Base-by-base conservation (phyloP, 1,140 invertebrate genomes). In the Heliconius melpomene region DNA sequence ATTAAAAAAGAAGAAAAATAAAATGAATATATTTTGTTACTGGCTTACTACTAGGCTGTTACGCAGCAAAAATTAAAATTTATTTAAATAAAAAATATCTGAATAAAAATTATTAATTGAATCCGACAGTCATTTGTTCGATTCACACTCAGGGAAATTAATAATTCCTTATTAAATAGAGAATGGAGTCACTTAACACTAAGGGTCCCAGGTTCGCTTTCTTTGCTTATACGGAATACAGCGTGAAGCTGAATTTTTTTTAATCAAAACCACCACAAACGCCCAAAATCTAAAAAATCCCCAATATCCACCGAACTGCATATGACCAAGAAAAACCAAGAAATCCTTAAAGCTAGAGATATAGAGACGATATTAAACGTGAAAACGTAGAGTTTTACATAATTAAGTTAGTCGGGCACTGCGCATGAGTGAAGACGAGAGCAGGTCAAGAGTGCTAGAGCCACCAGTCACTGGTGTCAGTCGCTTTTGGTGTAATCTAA, bases 381-480 rank as follows among this genome's bases (percentile, higher is more conserved):
- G 79, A 74, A n/a, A 66, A 80, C 60, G 32, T 72, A 72, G 71
- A 72, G 23, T 72, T 81, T 78, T 75, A 72, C 74, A 75, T 84
- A 84, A 84, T 84, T 84, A 84, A 84, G 85, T 86, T 84, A 86
- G 66, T 74, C 73, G 78, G 72, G 75, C 79, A 88, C 72, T 86
- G 87, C 89, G 89, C 89, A 90, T 90, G 89, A 86, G 84, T 85
- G 74, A 85, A 86, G 83, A 84, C 74, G 73, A 86, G 87, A 81
- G 79, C 79, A 71, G 79, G 77, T 84, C 85, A 84, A 87, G 86
- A 83, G 83, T 82, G 74, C 84, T 79, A 77, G 50, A 78, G 77
- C 79, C 81, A 83, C 81, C 83, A 78, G 77, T 82, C 81, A 83
- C 81, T 84, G 57, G 29, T 46, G 54, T 20, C 54, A 52, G 78